Evolutionary conservation across 2,888 invertebrate species (phyloP).

Genomic region (Galeopsomyia nigrocyanea): DNA sequence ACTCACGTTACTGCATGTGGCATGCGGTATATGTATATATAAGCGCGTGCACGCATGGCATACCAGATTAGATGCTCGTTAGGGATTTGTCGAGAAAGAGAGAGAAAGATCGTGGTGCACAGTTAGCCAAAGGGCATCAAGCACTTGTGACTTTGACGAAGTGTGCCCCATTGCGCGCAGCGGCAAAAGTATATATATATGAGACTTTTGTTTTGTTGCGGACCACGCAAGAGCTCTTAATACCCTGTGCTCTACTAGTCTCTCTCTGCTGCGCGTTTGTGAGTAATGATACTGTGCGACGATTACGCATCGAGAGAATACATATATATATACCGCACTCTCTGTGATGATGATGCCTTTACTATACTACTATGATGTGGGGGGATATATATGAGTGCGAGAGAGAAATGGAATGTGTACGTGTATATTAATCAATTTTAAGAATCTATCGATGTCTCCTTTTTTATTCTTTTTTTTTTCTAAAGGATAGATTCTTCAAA

Average conservation of each 20-base stretch:
- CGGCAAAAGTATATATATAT: too few species aligned
- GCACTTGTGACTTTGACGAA: slow-evolving; percentile 42
- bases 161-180: slow-evolving; percentile 1
- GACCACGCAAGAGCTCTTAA: slow-evolving; percentile 10
- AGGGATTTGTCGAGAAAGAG: slow-evolving; percentile 45
- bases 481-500: too few species aligned
- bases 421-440: slow-evolving; percentile 5
- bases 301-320: slow-evolving; percentile 9
- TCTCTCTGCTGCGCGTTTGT: not conserved
- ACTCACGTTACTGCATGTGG: not conserved
- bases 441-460: slow-evolving; percentile 4
- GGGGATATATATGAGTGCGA: not conserved
- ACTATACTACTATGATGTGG: too few species aligned
- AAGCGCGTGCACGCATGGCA: slow-evolving; percentile 40
- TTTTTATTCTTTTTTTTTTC: too few species aligned
- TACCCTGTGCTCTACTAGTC: not conserved
- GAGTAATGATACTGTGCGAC: slow-evolving; percentile 17
- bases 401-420: not conserved
- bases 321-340: not conserved
- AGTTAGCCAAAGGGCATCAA: slow-evolving; percentile 18
- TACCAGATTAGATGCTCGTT: slow-evolving; percentile 50
- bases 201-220: too few species aligned
- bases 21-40: slow-evolving; percentile 44
- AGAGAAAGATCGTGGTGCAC: slow-evolving; percentile 4
- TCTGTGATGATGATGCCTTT: too few species aligned